A percentile compares a stretch with the other conserved stretches of the same genome.
Conservation (phyloP, 2,888 invertebrate genomes). For the Euplexia lucipara region DNA sequence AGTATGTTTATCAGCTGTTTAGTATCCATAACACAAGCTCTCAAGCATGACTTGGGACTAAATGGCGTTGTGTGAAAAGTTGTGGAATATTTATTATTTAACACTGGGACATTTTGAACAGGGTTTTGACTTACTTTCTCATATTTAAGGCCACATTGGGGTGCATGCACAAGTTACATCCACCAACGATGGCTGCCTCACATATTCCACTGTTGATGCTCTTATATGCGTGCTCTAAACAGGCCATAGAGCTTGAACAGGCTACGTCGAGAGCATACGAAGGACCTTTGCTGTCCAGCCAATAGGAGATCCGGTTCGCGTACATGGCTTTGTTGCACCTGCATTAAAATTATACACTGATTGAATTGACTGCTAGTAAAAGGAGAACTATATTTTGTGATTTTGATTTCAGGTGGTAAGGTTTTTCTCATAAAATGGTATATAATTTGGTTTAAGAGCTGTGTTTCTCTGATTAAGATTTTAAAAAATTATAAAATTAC, state of each 20-base stretch:
- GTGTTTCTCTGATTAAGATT: no score
- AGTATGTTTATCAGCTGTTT: no score
- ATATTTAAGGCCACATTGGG: conserved; percentile 76
- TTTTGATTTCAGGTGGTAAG: no score
- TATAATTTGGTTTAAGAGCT: no score
- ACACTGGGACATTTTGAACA: no score
- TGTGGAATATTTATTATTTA: no score
- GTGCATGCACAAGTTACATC: conserved; percentile 89
- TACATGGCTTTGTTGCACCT: conserved; percentile 75
- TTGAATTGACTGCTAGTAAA: neutral
- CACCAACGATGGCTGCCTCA: conserved; percentile 91
- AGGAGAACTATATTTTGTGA: neutral
- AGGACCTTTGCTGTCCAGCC: conserved; percentile 74
- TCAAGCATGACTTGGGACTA: no score
- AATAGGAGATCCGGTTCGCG: conserved; percentile 79
- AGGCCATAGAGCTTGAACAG: conserved; percentile 71
- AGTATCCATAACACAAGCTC: no score
- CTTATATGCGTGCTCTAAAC: conserved; percentile 72
- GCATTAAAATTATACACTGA: conserved; percentile 20
- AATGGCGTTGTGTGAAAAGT: no score
- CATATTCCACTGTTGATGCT: conserved; percentile 72
- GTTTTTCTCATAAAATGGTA: no score
- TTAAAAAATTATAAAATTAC: no score
- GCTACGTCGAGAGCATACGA: conserved; percentile 70
- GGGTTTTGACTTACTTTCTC: conserved; percentile 64